phyloP scores from a whole-genome alignment of 2,888 invertebrate genomes.

The Erebia epiphron region DNA sequence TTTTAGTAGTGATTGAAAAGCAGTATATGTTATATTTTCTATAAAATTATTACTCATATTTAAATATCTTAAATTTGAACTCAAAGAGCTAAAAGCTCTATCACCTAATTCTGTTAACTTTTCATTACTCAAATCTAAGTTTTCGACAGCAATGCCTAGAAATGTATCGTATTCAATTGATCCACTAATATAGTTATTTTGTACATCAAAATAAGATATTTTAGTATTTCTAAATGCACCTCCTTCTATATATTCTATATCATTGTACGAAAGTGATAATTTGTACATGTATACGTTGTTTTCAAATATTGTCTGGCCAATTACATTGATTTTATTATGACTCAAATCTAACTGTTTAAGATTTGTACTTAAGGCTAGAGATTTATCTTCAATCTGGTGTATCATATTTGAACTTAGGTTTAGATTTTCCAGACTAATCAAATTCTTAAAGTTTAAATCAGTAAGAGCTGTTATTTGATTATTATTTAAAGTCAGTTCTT shows the following conservation, averaged over 20 bases:
- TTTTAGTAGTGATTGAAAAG: conserved; percentile 24
- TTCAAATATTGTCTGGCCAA: conserved; percentile 22
- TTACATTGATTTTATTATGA: conserved; percentile 28
- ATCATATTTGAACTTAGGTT: conserved; percentile 30
- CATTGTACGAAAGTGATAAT: conserved; percentile 26
- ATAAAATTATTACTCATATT: conserved; percentile 34
- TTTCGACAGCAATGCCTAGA: conserved; percentile 23
- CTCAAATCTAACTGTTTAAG: conserved; percentile 31
- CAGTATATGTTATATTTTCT: conserved; percentile 23
- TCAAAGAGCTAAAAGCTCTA: conserved; percentile 29
- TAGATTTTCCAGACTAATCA: conserved; percentile 23
- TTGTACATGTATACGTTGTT: conserved; percentile 20
- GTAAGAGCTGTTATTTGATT: conserved; percentile 26
- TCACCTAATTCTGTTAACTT: conserved; percentile 25
- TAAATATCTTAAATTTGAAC: conserved; percentile 20
- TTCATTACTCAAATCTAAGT: conserved; percentile 31
- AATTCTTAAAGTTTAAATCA: conserved; percentile 26
- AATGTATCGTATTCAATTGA: conserved; percentile 32
- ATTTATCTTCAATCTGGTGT: conserved; percentile 26
- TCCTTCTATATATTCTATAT: conserved; percentile 32
- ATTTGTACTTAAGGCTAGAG: conserved; percentile 17
- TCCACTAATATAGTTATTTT: conserved; percentile 26
- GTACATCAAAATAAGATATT: conserved; percentile 28
- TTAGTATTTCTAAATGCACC: conserved; percentile 28
- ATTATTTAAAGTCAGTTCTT: conserved; percentile 26